These are phyloP conservation scores for Origma solitaria DNA, from an alignment of 2,113 vertebrate species.

Conservation along the genomic window DNA sequence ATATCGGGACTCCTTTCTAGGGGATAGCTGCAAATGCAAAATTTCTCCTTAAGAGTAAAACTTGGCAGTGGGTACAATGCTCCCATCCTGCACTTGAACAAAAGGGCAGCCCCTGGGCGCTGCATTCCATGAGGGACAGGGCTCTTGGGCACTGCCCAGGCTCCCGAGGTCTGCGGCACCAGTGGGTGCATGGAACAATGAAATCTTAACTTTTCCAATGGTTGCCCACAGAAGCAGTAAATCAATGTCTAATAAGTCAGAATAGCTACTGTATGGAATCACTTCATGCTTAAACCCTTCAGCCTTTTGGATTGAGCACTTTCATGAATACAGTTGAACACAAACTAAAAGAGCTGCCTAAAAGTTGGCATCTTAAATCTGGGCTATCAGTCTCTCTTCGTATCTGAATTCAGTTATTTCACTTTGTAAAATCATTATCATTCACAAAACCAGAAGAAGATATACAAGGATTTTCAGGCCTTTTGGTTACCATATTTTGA, in stretches of 20 bases:
- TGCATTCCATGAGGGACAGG: background rate
- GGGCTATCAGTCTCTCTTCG: background rate
- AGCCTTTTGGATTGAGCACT: background rate
- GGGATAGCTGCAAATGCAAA: background rate
- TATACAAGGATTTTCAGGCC: background rate
- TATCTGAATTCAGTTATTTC: background rate
- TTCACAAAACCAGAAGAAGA: background rate
- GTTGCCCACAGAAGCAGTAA: background rate
- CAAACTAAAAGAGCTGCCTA: background rate
- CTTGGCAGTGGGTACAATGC: background rate
- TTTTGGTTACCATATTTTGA: background rate
- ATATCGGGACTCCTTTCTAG: background rate
- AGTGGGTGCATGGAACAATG: fast-evolving
- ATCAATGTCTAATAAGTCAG: background rate
- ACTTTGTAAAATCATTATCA: background rate
- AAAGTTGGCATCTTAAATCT: background rate
- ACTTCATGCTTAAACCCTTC: background rate
- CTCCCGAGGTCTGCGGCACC: background rate
- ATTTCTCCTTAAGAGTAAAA: background rate
- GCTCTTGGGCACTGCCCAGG: fast-evolving
- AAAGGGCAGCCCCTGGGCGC: background rate
- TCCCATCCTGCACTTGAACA: background rate
- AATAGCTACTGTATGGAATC: background rate
- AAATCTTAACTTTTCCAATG: background rate
- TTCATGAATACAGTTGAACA: background rate